Conservation (phyloP, 2,113 vertebrate species). For the Microtus richardsoni region DNA sequence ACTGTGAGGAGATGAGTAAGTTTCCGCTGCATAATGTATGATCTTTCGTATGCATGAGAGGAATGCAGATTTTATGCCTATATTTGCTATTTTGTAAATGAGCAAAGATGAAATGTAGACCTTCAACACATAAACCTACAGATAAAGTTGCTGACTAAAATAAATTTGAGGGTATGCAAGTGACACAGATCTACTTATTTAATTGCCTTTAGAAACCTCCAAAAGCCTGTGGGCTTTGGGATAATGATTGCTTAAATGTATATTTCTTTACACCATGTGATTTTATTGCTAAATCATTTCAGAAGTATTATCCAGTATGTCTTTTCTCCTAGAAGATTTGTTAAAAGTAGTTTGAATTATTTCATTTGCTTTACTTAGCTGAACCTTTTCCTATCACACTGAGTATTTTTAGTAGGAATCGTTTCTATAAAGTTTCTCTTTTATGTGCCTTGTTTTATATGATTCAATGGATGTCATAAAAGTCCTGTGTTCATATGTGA, state of each 20-base stretch:
- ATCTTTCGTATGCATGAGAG: slow-evolving; percentile 32
- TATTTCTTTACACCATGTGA: slow-evolving; percentile 6
- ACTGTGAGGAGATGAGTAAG: slow-evolving; percentile 37
- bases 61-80: slow-evolving; percentile 48
- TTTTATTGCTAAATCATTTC: background rate
- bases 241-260: background rate
- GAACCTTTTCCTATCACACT: slow-evolving; percentile 42
- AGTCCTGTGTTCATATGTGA: background rate
- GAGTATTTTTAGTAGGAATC: slow-evolving; percentile 52
- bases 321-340: slow-evolving; percentile 54
- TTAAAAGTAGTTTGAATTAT: slow-evolving; percentile 64
- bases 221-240: background rate
- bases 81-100: slow-evolving; percentile 50
- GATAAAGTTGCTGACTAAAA: slow-evolving; percentile 65
- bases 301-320: background rate
- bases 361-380: slow-evolving; percentile 67
- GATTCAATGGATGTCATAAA: slow-evolving; percentile 22
- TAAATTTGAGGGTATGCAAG: slow-evolving; percentile 44
- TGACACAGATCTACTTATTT: slow-evolving; percentile 38
- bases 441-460: slow-evolving; percentile 38
- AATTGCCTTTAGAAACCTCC: background rate
- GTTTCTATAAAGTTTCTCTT: slow-evolving; percentile 49
- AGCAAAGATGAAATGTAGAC: slow-evolving; percentile 40
- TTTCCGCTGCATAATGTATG: slow-evolving; percentile 16
- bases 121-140: slow-evolving; percentile 20